A percentile compares a stretch with the other conserved stretches of the same genome.
Conservation (phyloP, 2,113 vertebrate species). For the Sminthopsis crassicaudata region DNA sequence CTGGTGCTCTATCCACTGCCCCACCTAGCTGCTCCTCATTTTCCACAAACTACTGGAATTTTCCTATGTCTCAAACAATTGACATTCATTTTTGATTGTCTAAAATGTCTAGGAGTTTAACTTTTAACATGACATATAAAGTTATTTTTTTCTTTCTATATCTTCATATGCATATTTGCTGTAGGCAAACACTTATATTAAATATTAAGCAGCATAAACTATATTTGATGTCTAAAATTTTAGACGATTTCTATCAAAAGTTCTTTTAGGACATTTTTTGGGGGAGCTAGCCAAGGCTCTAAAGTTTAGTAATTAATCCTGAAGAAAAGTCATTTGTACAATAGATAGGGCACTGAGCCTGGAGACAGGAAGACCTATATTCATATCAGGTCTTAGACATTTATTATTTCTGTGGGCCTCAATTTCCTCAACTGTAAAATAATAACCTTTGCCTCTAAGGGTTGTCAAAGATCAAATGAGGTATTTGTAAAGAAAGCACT, state of each 20-base stretch:
- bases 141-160: slow-evolving; percentile 5
- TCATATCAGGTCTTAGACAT: neutral
- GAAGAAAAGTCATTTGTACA: neutral
- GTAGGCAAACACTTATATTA: neutral
- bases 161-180: slow-evolving; percentile 10
- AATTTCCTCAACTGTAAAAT: neutral
- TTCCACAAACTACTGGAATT: neutral
- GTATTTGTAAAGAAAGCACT: neutral
- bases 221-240: neutral
- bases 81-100: neutral
- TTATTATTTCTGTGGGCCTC: neutral
- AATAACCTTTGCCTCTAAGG: neutral
- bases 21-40: no score
- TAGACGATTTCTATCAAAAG: neutral
- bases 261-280: neutral
- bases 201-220: neutral
- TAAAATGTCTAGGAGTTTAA: slow-evolving; percentile 10
- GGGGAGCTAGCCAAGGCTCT: neutral
- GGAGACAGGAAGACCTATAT: neutral
- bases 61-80: neutral
- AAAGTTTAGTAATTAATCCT: neutral
- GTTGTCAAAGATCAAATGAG: neutral
- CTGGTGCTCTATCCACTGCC: no score
- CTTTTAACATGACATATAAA: no score
- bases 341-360: neutral